Base-by-base conservation (phyloP, 2,113 vertebrate species). In the Rhinichthys klamathensis region DNA sequence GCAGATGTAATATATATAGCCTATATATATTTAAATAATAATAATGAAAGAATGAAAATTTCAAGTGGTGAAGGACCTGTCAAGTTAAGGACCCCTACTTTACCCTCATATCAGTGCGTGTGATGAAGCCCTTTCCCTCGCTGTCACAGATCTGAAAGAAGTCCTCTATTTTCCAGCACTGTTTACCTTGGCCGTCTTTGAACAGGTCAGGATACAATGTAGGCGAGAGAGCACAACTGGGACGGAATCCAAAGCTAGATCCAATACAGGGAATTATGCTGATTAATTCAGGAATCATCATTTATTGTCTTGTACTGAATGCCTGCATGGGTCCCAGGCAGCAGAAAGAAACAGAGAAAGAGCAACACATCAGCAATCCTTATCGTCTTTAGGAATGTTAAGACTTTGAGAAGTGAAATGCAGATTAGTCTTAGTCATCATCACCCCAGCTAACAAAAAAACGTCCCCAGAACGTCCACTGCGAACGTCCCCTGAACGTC, bases 61-160 rank as follows among this genome's bases (percentile, higher is more conserved):
- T 25, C 0, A 38, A 46, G 23, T 16, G 44, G n/a, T 49, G 41
- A 27, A 25, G 41, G 7, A 41, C 8, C 38, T 35, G 7, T 70
- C 6, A 73, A 38, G 38, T 38, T 38, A 38, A 73, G 70, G 70
- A 75, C 73, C 25, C 58, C 4, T 3, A 15, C 60, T 92, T 93
- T 90, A 99, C 97, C 97, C 96, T 96, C 96, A 99, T 96, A 44
- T 98, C 97, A 2, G 88, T 93, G 82, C 93, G 89, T 82, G 94
- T 95, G 18, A 99, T 94, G 85, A 96, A 98, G 72, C 97, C 97
- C 84, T 97, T 99, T 83, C 94, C 93, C 85, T 98, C 97, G 0
- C 93, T 87, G 54, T 99, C 98, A 74, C 97, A 98, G 82, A 95
- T 96, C 94, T 94, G 95, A 91, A 99, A 99, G 92, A 99, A 97